Conservation (phyloP, 2,888 invertebrate genomes). For the Brachyopa scutellaris region DNA sequence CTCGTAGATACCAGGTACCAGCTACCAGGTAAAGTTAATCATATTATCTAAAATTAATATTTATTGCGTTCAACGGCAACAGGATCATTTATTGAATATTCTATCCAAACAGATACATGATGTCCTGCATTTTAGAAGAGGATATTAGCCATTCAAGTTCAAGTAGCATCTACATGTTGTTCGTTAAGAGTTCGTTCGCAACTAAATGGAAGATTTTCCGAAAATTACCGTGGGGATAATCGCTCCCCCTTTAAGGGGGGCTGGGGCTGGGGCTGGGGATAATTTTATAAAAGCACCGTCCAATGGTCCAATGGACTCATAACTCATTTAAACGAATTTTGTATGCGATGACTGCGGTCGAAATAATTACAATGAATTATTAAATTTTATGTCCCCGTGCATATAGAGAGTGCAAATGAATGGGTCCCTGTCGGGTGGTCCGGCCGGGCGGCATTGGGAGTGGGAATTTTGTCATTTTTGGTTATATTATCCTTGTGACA, state of each 20-base stretch:
- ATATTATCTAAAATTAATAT: slow-evolving; percentile 64
- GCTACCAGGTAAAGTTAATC: slow-evolving; percentile 37
- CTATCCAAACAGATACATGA: background rate
- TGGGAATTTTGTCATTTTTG: slow-evolving; percentile 14
- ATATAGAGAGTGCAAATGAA: slow-evolving; percentile 58
- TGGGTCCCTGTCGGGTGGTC: slow-evolving; percentile 35
- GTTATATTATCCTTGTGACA: slow-evolving; percentile 3
- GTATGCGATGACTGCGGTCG: slow-evolving; percentile 47
- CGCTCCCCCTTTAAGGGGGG: background rate
- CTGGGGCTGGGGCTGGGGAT: background rate
- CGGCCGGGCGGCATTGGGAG: no score
- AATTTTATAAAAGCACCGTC: background rate
- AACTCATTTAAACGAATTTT: slow-evolving; percentile 61
- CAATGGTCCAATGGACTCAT: slow-evolving; percentile 51
- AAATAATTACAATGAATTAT: slow-evolving; percentile 70
- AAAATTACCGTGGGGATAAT: slow-evolving; percentile 23
- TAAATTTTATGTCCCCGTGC: slow-evolving; percentile 63
- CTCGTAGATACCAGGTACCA: no score
- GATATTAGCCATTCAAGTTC: slow-evolving; percentile 47
- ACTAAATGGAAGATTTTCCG: slow-evolving; percentile 25
- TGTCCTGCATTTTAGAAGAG: slow-evolving; percentile 4
- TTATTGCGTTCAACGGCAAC: slow-evolving; percentile 45
- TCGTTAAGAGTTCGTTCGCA: background rate
- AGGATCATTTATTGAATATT: slow-evolving; percentile 40
- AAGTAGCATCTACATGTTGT: background rate